Evolutionary conservation across 1,140 invertebrate species (phyloP).

Genomic region (Sinella curviseta): DNA sequence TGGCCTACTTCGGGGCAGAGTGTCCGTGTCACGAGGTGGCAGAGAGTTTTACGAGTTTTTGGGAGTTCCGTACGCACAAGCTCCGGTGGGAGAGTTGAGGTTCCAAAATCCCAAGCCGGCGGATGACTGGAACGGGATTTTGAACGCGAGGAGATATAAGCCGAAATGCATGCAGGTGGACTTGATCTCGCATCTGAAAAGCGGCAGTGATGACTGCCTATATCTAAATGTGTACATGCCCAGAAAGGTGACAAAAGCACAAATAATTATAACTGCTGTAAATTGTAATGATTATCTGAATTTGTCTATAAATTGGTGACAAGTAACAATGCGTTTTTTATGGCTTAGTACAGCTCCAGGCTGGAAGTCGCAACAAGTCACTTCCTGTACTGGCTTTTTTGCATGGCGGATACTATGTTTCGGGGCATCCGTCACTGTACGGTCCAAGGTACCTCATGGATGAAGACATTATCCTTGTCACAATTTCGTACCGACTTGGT

Average conservation of each 20-base stretch:
- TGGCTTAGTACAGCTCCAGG: background rate
- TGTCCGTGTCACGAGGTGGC: constrained; percentile 30
- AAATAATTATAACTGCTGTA: too few relatives aligned
- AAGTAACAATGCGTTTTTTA: background rate
- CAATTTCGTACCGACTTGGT: background rate
- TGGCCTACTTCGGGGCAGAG: constrained; percentile 10
- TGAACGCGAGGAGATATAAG: background rate
- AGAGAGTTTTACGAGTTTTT: constrained; percentile 56
- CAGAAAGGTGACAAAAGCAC: background rate
- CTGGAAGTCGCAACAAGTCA: background rate
- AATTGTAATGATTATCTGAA: too few relatives aligned
- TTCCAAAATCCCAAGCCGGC: constrained; percentile 51
- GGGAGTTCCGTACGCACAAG: constrained; percentile 61
- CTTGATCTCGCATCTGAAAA: background rate
- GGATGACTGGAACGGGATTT: background rate
- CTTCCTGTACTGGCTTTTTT: constrained; percentile 4
- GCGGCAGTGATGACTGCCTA: background rate
- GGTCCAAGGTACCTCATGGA: constrained; percentile 4
- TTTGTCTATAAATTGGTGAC: background rate
- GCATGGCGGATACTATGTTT: constrained; percentile 9
- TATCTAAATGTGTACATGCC: constrained; percentile 16
- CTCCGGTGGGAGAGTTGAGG: constrained; percentile 59
- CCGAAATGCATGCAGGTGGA: constrained; percentile 8
- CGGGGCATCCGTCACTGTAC: background rate
- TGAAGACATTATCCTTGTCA: constrained; percentile 7